Evolutionary conservation across 2,888 invertebrate genomes (phyloP).

Genomic region (Lithodes maja): DNA sequence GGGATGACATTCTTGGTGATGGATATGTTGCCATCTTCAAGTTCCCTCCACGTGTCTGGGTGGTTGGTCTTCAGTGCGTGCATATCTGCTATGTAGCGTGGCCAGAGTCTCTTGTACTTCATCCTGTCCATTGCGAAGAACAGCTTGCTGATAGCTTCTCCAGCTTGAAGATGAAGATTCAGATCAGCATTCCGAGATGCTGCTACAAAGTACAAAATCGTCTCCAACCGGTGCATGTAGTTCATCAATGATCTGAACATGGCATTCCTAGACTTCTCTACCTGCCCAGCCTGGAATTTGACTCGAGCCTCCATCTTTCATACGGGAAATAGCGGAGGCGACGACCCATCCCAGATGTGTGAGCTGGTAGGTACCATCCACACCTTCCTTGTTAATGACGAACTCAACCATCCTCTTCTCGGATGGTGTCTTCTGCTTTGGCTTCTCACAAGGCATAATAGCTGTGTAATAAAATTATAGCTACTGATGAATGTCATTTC

Average conservation of each 20-base stretch:
- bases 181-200: too few relatives aligned
- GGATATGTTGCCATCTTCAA: background rate
- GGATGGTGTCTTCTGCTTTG: slow-evolving; percentile 2
- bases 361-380: background rate
- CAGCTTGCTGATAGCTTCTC: slow-evolving; percentile 22
- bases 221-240: slow-evolving; percentile 30
- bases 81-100: slow-evolving; percentile 14
- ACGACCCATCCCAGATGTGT: slow-evolving; percentile 46
- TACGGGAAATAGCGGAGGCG: slow-evolving; percentile 25
- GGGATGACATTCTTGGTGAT: slow-evolving; percentile 2
- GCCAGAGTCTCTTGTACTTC: slow-evolving; percentile 6
- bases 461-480: slow-evolving; percentile 24
- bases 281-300: slow-evolving; percentile 39
- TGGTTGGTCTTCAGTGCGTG: background rate
- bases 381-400: background rate
- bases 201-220: slow-evolving; percentile 18
- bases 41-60: slow-evolving; percentile 9
- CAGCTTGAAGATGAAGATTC: slow-evolving; percentile 34
- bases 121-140: slow-evolving; percentile 9
- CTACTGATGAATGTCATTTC: too few relatives aligned
- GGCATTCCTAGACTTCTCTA: slow-evolving; percentile 2
- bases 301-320: background rate
- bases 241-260: slow-evolving; percentile 40
- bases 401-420: background rate
- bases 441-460: slow-evolving; percentile 26